Base-by-base conservation (phyloP, 2,888 invertebrate genomes). In the Yponomeuta cagnagella region DNA sequence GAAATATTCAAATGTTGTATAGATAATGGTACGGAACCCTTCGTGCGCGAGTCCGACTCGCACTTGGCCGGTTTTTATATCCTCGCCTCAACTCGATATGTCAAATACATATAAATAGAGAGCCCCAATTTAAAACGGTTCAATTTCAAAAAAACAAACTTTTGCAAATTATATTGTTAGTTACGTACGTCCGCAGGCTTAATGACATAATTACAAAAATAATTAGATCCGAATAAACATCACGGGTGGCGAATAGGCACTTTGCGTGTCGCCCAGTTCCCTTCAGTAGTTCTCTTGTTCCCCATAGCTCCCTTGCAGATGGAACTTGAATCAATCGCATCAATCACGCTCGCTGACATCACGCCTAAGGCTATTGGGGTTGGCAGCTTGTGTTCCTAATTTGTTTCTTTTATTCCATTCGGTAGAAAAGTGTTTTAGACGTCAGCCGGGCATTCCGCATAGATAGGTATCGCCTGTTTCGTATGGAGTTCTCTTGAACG, bases 201-300 rank as follows among this genome's bases (percentile, higher is more conserved):
- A 63, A 0, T 9, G 30, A 63, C 63, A n/a, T 63, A 9, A 63
- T 30, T 63, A 63, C n/a, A 63, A 63, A 30, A 63, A n/a, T 30
- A 63, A 63, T 30, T 30, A 65, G 12, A 31, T 12, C 65, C 33
- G 12, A 65, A 65, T 65, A 30, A 31, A 31, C 33, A 10, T 65
- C 31, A 10, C 31, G 65, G 65, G 30, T 23, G 31, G 65, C 10
- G 65, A 65, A 33, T 15, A 67, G 37, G 10, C 37, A 15, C 3
- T n/a, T 67, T n/a, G 67, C 67, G 67, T 67, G 65, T 31, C 65
- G 52, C 15, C 15, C 15, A 58, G 52, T 12, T 12, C 52, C 52
- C 12, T 58, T 4, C 15, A 58, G 52, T 58, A 43, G 8, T 6
- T 43, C 43, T 43, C 43, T 43, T 43, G 43, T 43, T 5, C 43